phyloP scores from a whole-genome alignment of 1,140 invertebrate species.

The Formica exsecta region DNA sequence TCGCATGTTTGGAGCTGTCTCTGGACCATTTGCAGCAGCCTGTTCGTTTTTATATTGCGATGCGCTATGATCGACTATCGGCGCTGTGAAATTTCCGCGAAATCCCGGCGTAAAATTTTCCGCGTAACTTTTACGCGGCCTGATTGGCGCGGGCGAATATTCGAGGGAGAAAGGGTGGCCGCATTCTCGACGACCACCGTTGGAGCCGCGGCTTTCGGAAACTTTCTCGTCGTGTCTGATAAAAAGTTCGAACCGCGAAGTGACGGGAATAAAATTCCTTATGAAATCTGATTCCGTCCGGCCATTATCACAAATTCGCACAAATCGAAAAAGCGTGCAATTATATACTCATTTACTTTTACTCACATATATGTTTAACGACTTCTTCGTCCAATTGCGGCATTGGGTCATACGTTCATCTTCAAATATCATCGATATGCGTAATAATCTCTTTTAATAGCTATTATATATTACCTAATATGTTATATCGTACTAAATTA shows the following conservation, averaged over 20 bases:
- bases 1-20: neutral
- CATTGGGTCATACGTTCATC: neutral
- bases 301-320: constrained; percentile 38
- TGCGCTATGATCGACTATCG: constrained; percentile 17
- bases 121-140: constrained; percentile 49
- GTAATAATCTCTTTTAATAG: constrained; percentile 46
- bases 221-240: constrained; percentile 57
- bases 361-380: constrained; percentile 7
- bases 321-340: constrained; percentile 24
- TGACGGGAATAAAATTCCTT: constrained; percentile 20
- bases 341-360: constrained; percentile 1
- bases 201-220: constrained; percentile 42
- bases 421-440: constrained; percentile 15
- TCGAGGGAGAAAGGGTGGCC: constrained; percentile 32
- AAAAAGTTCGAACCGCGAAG: constrained; percentile 48
- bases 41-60: neutral
- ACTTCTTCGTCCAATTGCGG: neutral
- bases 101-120: constrained; percentile 51
- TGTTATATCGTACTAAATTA: constrained; percentile 13
- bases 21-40: neutral
- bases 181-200: constrained; percentile 59
- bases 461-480: constrained; percentile 5
- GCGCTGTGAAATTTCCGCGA: constrained; percentile 41
- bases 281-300: constrained; percentile 43
- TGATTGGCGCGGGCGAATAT: constrained; percentile 53